Percentiles rank a stretch among this genome's conserved stretches.
Conservation (phyloP, 2,113 vertebrate genomes). For the Xenopus borealis region DNA sequence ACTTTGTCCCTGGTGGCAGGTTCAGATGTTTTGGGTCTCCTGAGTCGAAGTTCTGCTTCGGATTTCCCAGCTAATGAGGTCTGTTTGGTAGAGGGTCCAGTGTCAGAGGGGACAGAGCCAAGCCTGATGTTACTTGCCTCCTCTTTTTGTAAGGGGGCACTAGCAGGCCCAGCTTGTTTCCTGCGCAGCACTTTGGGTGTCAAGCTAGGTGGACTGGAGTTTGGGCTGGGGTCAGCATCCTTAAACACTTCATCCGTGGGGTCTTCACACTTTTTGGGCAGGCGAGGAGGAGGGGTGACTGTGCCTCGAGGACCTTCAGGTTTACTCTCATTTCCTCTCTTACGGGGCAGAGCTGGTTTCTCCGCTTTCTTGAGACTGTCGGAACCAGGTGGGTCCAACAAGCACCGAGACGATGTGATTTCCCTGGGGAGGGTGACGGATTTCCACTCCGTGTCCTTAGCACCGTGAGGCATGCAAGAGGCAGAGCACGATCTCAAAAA, state of each 20-base stretch:
- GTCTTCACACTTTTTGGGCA: constrained; percentile 77
- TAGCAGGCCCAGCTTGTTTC: constrained; percentile 53
- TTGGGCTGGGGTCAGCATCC: constrained; percentile 78
- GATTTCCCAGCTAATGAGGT: constrained; percentile 72
- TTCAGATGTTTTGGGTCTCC: constrained; percentile 77
- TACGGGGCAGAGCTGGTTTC: constrained; percentile 89
- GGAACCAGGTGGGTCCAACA: constrained; percentile 82
- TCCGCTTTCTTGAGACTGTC: constrained; percentile 67
- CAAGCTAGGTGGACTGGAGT: constrained; percentile 80
- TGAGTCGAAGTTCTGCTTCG: constrained; percentile 54
- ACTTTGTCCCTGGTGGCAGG: constrained; percentile 73
- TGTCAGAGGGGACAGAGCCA: constrained; percentile 50
- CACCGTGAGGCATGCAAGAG: constrained; percentile 75
- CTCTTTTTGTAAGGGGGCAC: constrained; percentile 58
- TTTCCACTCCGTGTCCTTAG: constrained; percentile 79
- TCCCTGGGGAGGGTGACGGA: constrained; percentile 90
- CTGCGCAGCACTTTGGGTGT: constrained; percentile 81
- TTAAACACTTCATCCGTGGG: constrained; percentile 70
- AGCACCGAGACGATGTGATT: constrained; percentile 72
- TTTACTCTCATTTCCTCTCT: constrained; percentile 76
- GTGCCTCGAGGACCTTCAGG: constrained; percentile 71
- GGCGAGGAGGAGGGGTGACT: constrained; percentile 80
- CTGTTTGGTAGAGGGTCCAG: constrained; percentile 56
- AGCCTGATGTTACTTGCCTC: constrained; percentile 70
- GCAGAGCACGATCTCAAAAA: constrained; percentile 87